Evolutionary conservation across 2,888 invertebrate genomes (phyloP).

Genomic region (Beris chalybata): DNA sequence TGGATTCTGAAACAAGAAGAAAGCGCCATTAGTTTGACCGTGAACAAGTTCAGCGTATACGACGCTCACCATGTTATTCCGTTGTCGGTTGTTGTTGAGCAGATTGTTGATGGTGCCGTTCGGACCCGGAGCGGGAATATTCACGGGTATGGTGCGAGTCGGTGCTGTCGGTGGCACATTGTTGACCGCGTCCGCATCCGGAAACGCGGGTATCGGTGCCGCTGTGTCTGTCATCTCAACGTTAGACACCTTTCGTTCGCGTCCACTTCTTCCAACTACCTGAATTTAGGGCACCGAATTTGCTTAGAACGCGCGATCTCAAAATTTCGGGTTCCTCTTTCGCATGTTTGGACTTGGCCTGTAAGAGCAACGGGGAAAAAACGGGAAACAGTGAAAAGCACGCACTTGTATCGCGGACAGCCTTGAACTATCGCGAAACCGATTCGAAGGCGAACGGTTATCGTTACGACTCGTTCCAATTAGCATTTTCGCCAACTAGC

Average conservation of each 20-base stretch:
- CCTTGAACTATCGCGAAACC: conserved; percentile 15
- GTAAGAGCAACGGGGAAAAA: background rate
- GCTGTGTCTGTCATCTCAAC: conserved; percentile 18
- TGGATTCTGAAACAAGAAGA: conserved; percentile 63
- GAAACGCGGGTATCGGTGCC: background rate
- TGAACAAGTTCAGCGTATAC: background rate
- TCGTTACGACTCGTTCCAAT: background rate
- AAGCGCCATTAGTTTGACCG: no score
- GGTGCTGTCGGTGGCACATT: background rate
- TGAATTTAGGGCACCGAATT: conserved; percentile 1
- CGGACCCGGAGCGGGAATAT: conserved; percentile 21
- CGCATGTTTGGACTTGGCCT: conserved; percentile 21
- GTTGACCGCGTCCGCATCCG: conserved; percentile 10
- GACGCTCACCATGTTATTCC: conserved; percentile 22
- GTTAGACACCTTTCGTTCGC: no score
- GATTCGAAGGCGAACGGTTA: conserved; percentile 12
- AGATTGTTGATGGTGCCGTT: conserved; percentile 28
- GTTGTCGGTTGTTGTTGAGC: conserved; percentile 18
- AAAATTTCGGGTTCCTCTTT: conserved; percentile 4
- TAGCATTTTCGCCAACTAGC: no score
- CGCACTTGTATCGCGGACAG: conserved; percentile 3
- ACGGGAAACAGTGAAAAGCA: background rate
- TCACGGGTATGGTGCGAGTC: conserved; percentile 23
- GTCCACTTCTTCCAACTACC: no score
- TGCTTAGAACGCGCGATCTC: background rate